Conservation (phyloP, 2,797 vertebrate species). For the Percopsis omiscomaycus region DNA sequence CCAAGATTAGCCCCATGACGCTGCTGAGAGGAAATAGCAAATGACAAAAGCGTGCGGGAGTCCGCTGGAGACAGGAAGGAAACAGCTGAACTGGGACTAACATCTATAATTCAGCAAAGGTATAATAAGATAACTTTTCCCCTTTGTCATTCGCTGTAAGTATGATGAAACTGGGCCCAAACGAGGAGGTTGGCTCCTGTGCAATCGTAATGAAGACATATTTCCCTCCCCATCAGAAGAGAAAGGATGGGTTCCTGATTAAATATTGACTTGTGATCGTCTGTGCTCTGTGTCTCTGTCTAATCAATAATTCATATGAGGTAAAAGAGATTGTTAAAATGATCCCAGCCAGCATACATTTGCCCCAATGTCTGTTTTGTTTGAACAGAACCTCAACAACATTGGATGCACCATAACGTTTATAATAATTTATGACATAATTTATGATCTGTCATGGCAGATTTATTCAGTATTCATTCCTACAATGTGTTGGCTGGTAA, state of each 20-base stretch:
- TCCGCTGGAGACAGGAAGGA: constrained; percentile 39
- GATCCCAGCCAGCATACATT: constrained; percentile 42
- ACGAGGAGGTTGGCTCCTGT: constrained; percentile 42
- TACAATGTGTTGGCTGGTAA: constrained; percentile 1
- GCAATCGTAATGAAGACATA: constrained; percentile 65
- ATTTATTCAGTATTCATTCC: constrained; percentile 27
- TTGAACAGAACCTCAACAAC: constrained; percentile 30
- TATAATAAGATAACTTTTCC: constrained; percentile 57
- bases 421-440: constrained; percentile 2
- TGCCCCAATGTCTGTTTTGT: constrained; percentile 37
- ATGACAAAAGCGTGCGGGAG: constrained; percentile 46
- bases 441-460: constrained; percentile 2
- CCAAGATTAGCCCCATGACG: constrained; percentile 13
- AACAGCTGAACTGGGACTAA: constrained; percentile 47
- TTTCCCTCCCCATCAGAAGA: constrained; percentile 52
- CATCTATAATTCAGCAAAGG: constrained; percentile 62
- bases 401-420: neutral
- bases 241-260: constrained; percentile 63
- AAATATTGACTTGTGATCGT: constrained; percentile 76
- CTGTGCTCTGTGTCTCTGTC: constrained; percentile 61
- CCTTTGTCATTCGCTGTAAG: constrained; percentile 56
- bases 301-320: constrained; percentile 76
- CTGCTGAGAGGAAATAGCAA: constrained; percentile 50
- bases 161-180: constrained; percentile 56
- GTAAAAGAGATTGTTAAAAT: constrained; percentile 62